These are phyloP conservation scores for Tragelaphus strepsiceros DNA, from an alignment of 2,113 vertebrate genomes.

Conservation along the genomic window DNA sequence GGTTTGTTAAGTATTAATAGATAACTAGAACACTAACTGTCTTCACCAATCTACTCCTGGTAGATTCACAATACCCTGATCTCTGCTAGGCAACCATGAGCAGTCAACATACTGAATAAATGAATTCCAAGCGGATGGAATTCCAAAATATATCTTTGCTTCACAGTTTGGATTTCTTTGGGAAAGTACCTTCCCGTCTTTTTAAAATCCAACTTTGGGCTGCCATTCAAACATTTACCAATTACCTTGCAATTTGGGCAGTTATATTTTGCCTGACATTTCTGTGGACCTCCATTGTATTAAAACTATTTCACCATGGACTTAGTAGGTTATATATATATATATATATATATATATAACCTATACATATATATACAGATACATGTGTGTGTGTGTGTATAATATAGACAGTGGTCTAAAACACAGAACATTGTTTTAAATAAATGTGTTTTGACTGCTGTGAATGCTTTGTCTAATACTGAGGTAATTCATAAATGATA, in stretches of 20 bases:
- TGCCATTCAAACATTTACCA: constrained; percentile 25
- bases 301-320: constrained; percentile 62
- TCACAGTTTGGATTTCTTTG: not conserved
- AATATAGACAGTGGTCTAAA: constrained; percentile 6
- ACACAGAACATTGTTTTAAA: constrained; percentile 50
- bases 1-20: not conserved
- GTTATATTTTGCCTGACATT: not conserved
- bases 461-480: constrained; percentile 44
- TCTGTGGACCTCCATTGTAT: constrained; percentile 53
- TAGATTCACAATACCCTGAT: not conserved
- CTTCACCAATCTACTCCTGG: not conserved
- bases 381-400: not conserved
- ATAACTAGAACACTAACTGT: not conserved
- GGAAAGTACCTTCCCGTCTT: not conserved
- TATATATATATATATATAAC: too few species aligned
- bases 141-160: constrained; percentile 5
- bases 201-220: not conserved
- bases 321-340: not conserved
- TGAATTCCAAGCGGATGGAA: not conserved
- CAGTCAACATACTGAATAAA: not conserved
- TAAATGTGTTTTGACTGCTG: constrained; percentile 34
- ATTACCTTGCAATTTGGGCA: constrained; percentile 39
- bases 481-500: constrained; percentile 31
- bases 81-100: not conserved
- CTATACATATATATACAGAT: not conserved